phyloP scores from a whole-genome alignment of 2,797 vertebrate species.

The Neomorphus geoffroyi region DNA sequence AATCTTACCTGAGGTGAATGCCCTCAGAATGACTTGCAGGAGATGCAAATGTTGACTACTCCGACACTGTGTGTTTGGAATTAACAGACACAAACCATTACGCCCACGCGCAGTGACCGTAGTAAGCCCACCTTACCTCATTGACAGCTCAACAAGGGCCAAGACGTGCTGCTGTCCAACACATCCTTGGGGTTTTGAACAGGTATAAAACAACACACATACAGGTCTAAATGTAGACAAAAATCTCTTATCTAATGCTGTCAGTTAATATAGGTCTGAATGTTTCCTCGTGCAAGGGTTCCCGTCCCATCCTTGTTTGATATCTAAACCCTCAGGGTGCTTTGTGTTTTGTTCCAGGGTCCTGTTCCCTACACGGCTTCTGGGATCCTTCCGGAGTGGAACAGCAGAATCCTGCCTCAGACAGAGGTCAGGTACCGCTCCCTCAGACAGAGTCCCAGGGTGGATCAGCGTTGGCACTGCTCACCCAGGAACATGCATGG shows the following conservation, averaged over 20 bases:
- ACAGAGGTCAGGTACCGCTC: no score
- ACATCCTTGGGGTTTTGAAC: not conserved
- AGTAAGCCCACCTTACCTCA: not conserved
- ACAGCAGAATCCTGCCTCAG: not conserved
- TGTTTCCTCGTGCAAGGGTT: not conserved
- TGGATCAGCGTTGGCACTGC: no score
- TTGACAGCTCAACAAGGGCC: not conserved
- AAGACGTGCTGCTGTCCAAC: not conserved
- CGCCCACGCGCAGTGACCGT: accelerated
- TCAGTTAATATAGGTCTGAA: not conserved
- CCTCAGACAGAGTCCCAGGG: not conserved
- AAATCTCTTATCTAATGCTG: not conserved
- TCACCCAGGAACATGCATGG: not conserved
- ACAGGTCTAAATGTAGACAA: not conserved
- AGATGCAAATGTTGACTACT: not conserved
- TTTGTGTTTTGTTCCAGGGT: not conserved
- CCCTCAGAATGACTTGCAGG: not conserved
- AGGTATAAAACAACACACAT: not conserved
- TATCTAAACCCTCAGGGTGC: not conserved
- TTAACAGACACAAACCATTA: not conserved
- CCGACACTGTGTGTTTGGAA: not conserved
- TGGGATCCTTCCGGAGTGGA: not conserved
- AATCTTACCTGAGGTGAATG: not conserved
- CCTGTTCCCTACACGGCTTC: not conserved
- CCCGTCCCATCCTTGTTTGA: not conserved